Evolutionary conservation across 2,113 vertebrate genomes (phyloP), one percentile per base, ranked within the genome.

Genomic region (Glaucidium brasilianum): DNA sequence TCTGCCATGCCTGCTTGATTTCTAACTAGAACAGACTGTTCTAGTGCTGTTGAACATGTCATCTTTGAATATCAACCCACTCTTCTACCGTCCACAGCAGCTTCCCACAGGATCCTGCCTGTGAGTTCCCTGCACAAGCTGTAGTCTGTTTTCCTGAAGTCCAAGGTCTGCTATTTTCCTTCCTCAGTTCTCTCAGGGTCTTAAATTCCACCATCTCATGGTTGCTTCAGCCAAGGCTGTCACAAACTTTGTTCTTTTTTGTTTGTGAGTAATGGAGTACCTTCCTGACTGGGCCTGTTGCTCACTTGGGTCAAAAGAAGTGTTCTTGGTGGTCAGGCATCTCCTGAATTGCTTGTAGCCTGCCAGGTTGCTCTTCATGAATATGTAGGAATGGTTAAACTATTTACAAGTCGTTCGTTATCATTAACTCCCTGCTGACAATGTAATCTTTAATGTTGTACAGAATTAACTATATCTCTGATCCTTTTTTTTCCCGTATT

Each of bases 381-480:
- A 34, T 71, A 47, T n/a, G 47, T 73, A 84, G 68, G 47, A 94
- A 85, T 95, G 39, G 86, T 82, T 96, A 68, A 94, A 58, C 73
- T 85, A 90, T 96, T 92, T 94, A 77, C 87, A 85, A 55, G 52
- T 50, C 94, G 34, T 35, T 89, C 3, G 1, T 92, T 91, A 93
- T 72, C 62, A 79, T 94, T 91, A 96, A 91, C 84, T 94, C 62
- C 56, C 19, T 1, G 4, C 53, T 78, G 77, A 89, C 52, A 39
- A 3, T 68, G 80, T 71, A 37, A 67, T 91, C 64, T 71, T 93
- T 92, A 97, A 96, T 94, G 86, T 63, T 37, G 52, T 55, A 90
- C 72, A 69, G 71, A 45, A 86, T 93, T 96, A 96, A 94, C 95
- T 86, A 59, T 84, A 13, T 71, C 66, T 90, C 59, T 77, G 21